phyloP scores from a whole-genome alignment of 1,140 invertebrate species.

The Drosophila chauvacae region DNA sequence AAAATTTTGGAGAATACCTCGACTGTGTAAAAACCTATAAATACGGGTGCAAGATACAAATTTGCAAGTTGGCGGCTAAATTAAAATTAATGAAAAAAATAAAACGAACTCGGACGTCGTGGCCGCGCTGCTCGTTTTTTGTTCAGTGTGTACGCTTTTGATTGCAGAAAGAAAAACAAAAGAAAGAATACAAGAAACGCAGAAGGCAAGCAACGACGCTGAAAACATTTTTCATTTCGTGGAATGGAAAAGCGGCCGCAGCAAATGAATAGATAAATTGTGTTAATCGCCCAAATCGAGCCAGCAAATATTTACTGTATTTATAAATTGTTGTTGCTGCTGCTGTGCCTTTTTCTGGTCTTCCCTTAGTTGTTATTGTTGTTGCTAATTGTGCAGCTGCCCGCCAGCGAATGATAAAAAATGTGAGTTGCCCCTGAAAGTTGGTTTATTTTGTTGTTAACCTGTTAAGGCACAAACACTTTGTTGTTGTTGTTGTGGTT shows the following conservation, averaged over 20 bases:
- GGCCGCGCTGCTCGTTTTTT: constrained; percentile 61
- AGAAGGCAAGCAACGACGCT: constrained; percentile 29
- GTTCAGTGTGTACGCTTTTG: constrained; percentile 67
- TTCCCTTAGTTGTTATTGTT: constrained; percentile 23
- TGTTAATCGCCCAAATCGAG: constrained; percentile 34
- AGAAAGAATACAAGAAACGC: constrained; percentile 33
- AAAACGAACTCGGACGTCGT: constrained; percentile 35
- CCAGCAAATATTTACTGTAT: constrained; percentile 41
- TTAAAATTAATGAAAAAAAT: too few species aligned
- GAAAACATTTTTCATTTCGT: constrained; percentile 54
- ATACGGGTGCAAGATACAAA: too few species aligned
- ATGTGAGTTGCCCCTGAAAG: constrained; percentile 42
- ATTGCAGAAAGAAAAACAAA: constrained; percentile 69
- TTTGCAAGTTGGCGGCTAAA: too few species aligned
- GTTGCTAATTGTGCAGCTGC: constrained; percentile 45
- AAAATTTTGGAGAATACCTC: too few species aligned
- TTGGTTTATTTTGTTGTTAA: constrained; percentile 15
- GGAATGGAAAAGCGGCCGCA: constrained; percentile 35
- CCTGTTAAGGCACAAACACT: constrained; percentile 1
- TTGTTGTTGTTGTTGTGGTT: neutral
- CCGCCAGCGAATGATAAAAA: constrained; percentile 48
- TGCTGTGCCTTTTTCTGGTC: constrained; percentile 26
- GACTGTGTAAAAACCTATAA: too few species aligned
- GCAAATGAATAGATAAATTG: constrained; percentile 55
- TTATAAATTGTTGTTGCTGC: constrained; percentile 30